phyloP scores from a whole-genome alignment of 1,140 invertebrate species.

The Octopus sinensis region DNA sequence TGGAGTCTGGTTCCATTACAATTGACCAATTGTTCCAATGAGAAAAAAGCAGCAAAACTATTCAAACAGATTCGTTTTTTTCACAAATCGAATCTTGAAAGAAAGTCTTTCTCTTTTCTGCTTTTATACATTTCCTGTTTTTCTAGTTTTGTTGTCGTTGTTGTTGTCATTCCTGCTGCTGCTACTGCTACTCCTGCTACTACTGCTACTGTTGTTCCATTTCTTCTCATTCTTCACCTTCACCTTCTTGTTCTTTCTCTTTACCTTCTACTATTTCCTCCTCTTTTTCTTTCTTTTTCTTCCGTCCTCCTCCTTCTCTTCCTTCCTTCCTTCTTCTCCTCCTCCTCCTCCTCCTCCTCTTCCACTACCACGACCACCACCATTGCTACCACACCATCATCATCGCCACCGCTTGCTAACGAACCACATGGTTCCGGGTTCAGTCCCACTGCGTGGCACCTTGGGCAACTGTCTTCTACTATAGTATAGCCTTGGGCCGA shows the following conservation, averaged over 20 bases:
- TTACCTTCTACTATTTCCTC: not conserved
- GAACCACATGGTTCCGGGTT: rapidly evolving
- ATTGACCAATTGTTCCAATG: too few species aligned
- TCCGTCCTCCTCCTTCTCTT: not conserved
- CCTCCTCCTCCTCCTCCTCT: constrained; percentile 8
- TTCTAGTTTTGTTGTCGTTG: not conserved
- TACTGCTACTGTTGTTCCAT: not conserved
- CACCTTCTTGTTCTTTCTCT: not conserved
- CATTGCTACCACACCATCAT: too few species aligned
- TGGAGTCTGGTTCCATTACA: too few species aligned
- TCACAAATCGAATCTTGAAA: too few species aligned
- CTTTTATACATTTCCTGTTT: not conserved
- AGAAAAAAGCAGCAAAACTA: too few species aligned
- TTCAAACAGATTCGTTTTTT: too few species aligned
- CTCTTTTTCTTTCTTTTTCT: not conserved
- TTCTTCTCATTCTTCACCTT: not conserved
- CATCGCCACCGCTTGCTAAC: too few species aligned
- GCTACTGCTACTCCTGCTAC: not conserved
- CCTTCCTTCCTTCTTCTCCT: constrained; percentile 11
- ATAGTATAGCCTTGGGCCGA: too few species aligned
- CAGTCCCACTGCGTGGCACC: rapidly evolving
- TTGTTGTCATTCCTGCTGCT: not conserved
- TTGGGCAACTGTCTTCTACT: too few species aligned
- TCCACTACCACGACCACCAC: too few species aligned
- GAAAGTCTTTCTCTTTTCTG: not conserved